These are phyloP conservation scores for Heliconius aoede DNA, from an alignment of 2,888 invertebrate species.

Conservation along the genomic window DNA sequence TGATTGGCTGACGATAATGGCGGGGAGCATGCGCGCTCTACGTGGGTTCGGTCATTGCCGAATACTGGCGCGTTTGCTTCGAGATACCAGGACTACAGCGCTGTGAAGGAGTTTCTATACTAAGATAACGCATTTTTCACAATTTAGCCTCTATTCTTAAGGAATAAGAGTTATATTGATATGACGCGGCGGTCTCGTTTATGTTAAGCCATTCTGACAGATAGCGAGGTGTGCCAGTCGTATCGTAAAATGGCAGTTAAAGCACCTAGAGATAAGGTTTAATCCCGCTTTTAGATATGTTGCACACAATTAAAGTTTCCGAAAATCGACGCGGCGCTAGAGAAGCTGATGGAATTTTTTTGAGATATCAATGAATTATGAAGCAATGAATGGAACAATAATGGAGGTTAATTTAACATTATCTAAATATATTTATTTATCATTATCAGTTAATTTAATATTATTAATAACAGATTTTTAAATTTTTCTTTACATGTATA, in stretches of 20 bases:
- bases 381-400: conserved; percentile 46
- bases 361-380: conserved; percentile 50
- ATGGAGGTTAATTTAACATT: conserved; percentile 32
- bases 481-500: neutral
- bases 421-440: too few species aligned
- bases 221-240: conserved; percentile 61
- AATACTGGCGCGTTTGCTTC: conserved; percentile 82
- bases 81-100: conserved; percentile 81
- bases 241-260: conserved; percentile 59
- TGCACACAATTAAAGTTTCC: conserved; percentile 71
- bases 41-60: conserved; percentile 74
- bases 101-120: conserved; percentile 74
- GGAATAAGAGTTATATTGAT: conserved; percentile 51
- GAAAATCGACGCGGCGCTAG: conserved; percentile 71
- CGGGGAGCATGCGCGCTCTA: conserved; percentile 81
- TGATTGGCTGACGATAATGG: conserved; percentile 74
- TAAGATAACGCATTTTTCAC: conserved; percentile 48
- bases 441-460: too few species aligned
- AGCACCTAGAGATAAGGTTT: conserved; percentile 27
- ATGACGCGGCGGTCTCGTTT: conserved; percentile 52
- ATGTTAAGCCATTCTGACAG: conserved; percentile 68
- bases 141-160: conserved; percentile 52
- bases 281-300: conserved; percentile 48
- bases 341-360: conserved; percentile 63
- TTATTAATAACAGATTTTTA: neutral